Conservation (phyloP, 2,888 invertebrate species). For the Scrobipalpa atriplicella region DNA sequence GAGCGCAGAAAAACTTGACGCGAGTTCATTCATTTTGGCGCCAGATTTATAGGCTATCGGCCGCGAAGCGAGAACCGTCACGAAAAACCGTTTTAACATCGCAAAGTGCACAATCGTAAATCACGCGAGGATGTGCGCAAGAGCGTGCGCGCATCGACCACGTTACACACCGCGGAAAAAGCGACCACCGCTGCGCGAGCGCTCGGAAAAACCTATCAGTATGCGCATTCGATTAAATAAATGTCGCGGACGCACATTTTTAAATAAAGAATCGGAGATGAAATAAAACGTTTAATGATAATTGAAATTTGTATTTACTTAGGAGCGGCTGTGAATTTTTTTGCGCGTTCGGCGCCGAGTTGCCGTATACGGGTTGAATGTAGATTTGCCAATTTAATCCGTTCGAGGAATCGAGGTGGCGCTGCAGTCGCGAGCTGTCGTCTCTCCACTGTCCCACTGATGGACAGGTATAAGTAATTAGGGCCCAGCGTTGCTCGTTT, state of each 20-base stretch:
- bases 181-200: conserved; percentile 67
- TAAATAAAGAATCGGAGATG: conserved; percentile 71
- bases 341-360: conserved; percentile 64
- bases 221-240: conserved; percentile 76
- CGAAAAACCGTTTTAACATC: conserved; percentile 71
- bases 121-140: conserved; percentile 57
- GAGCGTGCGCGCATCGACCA: conserved; percentile 57
- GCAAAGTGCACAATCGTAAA: conserved; percentile 70
- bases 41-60: conserved; percentile 74
- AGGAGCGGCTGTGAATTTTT: conserved; percentile 58
- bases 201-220: conserved; percentile 73
- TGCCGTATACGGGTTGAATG: conserved; percentile 68
- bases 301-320: conserved; percentile 81
- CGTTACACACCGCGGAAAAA: conserved; percentile 73
- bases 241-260: conserved; percentile 57
- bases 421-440: conserved; percentile 44
- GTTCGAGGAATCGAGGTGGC: conserved; percentile 66
- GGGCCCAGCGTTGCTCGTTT: conserved; percentile 50
- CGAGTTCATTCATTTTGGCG: conserved; percentile 76
- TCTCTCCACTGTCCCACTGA: conserved; percentile 53
- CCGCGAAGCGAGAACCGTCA: conserved; percentile 64
- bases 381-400: conserved; percentile 75
- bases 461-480: conserved; percentile 59
- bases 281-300: conserved; percentile 77
- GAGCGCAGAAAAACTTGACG: conserved; percentile 57